Conservation (phyloP, 2,888 invertebrate species). For the Tipula unca region DNA sequence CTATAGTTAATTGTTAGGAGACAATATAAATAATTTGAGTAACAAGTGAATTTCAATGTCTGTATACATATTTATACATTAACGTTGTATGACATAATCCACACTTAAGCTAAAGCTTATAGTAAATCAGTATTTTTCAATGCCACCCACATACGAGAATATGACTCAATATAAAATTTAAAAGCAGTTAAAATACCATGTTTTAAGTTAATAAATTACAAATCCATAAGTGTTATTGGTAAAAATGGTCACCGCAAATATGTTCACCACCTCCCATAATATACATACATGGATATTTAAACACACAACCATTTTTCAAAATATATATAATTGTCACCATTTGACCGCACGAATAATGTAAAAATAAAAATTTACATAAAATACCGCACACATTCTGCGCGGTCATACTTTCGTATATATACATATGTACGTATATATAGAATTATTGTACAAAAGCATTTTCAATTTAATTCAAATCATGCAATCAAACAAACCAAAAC, state of each 20-base stretch:
- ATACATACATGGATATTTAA: neutral
- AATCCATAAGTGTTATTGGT: neutral
- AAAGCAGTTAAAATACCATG: neutral
- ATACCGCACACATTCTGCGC: neutral
- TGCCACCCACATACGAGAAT: too few species aligned
- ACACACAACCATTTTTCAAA: neutral
- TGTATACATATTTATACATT: too few species aligned
- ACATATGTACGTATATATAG: neutral
- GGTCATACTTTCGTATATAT: neutral
- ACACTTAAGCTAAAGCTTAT: too few species aligned
- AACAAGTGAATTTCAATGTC: too few species aligned
- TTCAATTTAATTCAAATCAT: neutral
- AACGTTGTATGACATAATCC: too few species aligned
- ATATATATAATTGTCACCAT: neutral
- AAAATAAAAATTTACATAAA: neutral
- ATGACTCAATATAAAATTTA: neutral
- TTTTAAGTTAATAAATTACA: neutral
- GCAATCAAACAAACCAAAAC: neutral
- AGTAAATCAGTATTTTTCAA: too few species aligned
- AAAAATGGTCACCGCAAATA: neutral
- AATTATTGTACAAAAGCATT: neutral
- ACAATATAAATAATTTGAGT: too few species aligned
- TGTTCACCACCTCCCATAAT: neutral
- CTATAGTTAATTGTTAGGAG: too few species aligned
- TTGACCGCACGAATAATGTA: neutral